Evolutionary conservation across 64 coral and sea anemone species (phyloP).

Genomic region (Montipora capricornis): DNA sequence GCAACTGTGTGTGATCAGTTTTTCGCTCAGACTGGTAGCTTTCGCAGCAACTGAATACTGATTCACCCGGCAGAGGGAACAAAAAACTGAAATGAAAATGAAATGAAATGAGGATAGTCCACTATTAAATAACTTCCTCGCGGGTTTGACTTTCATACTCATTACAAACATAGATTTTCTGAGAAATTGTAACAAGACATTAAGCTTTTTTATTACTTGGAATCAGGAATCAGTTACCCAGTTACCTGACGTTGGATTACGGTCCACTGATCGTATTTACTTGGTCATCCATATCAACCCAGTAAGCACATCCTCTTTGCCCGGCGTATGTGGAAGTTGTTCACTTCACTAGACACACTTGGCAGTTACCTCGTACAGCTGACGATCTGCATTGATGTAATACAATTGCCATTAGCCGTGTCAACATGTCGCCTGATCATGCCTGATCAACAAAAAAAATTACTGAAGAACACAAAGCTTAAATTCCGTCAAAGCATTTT

Average conservation of each 20-base stretch:
- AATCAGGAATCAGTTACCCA: no score
- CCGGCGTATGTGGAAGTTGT: not conserved
- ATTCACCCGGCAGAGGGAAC: no score
- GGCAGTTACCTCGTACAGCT: not conserved
- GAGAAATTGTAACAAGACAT: no score
- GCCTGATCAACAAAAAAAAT: not conserved
- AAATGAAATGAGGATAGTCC: no score
- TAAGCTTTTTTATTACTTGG: no score
- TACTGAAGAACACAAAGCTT: not conserved
- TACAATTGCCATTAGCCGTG: not conserved
- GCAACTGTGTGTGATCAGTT: no score
- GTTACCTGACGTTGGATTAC: not conserved
- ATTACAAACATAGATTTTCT: no score
- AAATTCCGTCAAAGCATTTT: not conserved
- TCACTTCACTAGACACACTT: not conserved
- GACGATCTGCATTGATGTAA: not conserved
- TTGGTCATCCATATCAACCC: not conserved
- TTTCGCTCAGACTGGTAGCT: no score
- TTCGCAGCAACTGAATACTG: no score
- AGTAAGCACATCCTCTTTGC: not conserved
- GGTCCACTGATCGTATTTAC: not conserved
- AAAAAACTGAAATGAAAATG: no score
- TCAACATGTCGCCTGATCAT: not conserved
- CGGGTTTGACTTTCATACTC: no score
- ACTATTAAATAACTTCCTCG: no score